These are phyloP conservation scores for Urosaurus nigricauda DNA, from an alignment of 2,797 vertebrate species.

Conservation along the genomic window DNA sequence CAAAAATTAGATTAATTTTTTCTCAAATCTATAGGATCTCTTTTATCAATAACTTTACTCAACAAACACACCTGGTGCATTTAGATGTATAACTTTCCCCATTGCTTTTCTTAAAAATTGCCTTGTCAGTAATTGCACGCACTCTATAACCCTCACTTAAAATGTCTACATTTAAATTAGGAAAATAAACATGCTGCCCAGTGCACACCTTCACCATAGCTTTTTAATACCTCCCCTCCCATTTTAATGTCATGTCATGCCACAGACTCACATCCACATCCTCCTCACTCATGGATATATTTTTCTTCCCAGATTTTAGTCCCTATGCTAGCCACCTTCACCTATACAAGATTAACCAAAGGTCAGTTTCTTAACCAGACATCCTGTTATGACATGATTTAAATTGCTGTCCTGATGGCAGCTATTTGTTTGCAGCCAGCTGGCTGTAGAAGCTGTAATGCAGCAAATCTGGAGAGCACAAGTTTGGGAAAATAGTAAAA, in stretches of 20 bases:
- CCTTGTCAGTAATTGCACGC: neutral
- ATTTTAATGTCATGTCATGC: neutral
- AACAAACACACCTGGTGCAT: neutral
- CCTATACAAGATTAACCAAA: neutral
- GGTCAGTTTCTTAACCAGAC: neutral
- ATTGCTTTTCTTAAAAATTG: neutral
- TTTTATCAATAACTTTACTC: neutral
- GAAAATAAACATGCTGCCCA: neutral
- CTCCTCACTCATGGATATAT: too few species aligned
- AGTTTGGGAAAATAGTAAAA: neutral
- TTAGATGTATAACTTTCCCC: neutral
- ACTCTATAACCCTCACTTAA: neutral
- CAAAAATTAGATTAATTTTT: neutral
- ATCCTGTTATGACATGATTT: neutral
- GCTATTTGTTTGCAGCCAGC: neutral
- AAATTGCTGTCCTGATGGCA: neutral
- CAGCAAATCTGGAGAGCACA: neutral
- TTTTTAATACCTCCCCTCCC: neutral
- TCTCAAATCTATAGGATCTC: neutral
- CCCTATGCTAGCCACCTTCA: neutral
- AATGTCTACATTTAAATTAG: neutral
- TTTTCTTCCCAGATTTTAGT: too few species aligned
- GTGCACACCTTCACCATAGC: neutral
- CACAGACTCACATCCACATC: neutral
- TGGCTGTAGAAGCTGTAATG: neutral